phyloP scores from a whole-genome alignment of 2,113 vertebrate genomes.

The Manacus vitellinus region DNA sequence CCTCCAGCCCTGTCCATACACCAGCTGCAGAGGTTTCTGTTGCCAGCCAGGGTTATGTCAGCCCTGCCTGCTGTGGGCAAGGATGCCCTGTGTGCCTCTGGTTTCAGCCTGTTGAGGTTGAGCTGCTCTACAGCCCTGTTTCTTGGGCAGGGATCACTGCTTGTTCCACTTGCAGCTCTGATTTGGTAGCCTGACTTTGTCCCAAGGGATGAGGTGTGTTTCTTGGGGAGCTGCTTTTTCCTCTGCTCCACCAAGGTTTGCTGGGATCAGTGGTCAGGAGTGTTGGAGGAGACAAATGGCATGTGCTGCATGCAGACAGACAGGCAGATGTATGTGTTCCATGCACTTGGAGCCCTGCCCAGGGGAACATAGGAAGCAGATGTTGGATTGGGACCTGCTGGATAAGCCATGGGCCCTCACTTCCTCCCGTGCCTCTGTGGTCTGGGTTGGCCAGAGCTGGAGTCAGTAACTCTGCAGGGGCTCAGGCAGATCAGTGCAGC shows the following conservation, averaged over 20 bases:
- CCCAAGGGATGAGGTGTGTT: neutral
- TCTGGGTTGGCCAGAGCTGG: neutral
- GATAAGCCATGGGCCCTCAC: neutral
- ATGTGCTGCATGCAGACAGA: neutral
- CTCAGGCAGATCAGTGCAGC: neutral
- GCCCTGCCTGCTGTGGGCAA: neutral
- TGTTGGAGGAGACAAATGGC: neutral
- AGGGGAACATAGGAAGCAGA: constrained; percentile 59
- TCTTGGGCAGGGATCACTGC: neutral
- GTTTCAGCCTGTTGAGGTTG: rapidly evolving
- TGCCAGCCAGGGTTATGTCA: neutral
- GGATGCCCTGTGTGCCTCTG: neutral
- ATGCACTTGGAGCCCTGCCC: neutral
- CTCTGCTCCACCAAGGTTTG: neutral
- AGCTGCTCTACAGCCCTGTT: neutral
- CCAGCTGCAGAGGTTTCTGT: neutral
- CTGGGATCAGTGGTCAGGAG: neutral
- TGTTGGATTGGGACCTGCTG: constrained; percentile 7
- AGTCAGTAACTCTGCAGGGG: neutral
- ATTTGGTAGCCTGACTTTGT: neutral
- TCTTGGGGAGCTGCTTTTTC: neutral
- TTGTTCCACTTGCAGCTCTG: neutral
- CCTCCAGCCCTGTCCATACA: neutral
- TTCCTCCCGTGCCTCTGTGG: neutral
- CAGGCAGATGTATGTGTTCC: neutral